Conservation (phyloP, 2,113 vertebrate species). For the Maccullochella peelii region DNA sequence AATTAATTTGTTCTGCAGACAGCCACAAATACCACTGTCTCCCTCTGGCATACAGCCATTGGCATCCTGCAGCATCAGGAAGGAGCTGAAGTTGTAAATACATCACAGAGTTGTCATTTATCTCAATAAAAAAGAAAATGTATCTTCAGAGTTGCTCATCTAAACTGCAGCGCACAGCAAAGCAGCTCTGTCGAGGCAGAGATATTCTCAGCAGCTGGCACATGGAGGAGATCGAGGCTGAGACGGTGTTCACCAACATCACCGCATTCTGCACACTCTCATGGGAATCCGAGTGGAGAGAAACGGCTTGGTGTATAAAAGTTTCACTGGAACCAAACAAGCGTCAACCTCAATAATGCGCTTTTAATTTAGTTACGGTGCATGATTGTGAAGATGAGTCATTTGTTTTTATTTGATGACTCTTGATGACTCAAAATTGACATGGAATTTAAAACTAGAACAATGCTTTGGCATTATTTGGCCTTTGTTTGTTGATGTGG, state of each 20-base stretch:
- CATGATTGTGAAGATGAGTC: not conserved
- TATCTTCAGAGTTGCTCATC: slow-evolving; percentile 62
- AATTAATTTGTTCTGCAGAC: slow-evolving; percentile 31
- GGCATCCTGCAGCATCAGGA: slow-evolving; percentile 34
- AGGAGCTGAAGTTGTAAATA: slow-evolving; percentile 48
- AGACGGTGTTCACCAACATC: slow-evolving; percentile 39
- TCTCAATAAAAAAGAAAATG: slow-evolving; percentile 67
- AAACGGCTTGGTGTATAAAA: slow-evolving; percentile 34
- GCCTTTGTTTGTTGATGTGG: not conserved
- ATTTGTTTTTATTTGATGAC: not conserved
- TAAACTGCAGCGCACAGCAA: slow-evolving; percentile 53
- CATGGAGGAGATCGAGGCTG: slow-evolving; percentile 51
- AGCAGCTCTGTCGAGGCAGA: slow-evolving; percentile 29
- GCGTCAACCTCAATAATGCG: slow-evolving; percentile 29
- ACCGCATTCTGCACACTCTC: slow-evolving; percentile 31
- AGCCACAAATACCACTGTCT: slow-evolving; percentile 17
- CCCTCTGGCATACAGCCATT: slow-evolving; percentile 9
- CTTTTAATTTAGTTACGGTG: slow-evolving; percentile 35
- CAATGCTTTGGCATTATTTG: not conserved
- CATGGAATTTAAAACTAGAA: not conserved
- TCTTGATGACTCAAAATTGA: not conserved
- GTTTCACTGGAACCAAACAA: slow-evolving; percentile 38
- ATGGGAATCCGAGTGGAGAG: slow-evolving; percentile 31
- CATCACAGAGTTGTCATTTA: slow-evolving; percentile 62
- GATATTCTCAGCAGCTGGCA: slow-evolving; percentile 65